Evolutionary conservation across 2,113 vertebrate species (phyloP).

Genomic region (Oxyura jamaicensis): DNA sequence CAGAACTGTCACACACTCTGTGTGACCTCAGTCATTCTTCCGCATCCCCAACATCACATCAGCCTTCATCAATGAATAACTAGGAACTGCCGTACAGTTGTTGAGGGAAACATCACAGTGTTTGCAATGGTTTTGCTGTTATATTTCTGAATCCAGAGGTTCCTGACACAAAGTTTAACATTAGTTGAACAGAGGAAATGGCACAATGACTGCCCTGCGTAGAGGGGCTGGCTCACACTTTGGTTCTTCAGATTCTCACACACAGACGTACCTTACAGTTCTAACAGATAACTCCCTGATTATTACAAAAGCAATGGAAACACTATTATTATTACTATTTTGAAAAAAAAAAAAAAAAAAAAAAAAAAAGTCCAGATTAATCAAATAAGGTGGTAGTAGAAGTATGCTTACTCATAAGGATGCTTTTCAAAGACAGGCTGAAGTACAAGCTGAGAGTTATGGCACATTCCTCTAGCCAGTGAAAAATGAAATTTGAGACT

Average conservation of each 20-base stretch:
- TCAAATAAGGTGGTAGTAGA: neutral
- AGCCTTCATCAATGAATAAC: neutral
- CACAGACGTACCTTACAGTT: rapidly evolving
- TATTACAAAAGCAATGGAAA: neutral
- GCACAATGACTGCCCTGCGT: neutral
- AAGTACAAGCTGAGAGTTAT: neutral
- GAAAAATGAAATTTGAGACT: neutral
- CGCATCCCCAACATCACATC: neutral
- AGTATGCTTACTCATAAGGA: neutral
- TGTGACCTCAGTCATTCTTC: neutral
- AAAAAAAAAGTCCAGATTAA: neutral
- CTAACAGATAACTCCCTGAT: neutral
- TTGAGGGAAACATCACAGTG: neutral
- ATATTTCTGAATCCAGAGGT: neutral
- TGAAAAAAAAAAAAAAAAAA: neutral
- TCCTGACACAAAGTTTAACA: neutral
- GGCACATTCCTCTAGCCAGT: neutral
- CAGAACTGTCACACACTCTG: neutral
- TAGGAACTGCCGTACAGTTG: neutral
- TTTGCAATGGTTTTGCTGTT: neutral
- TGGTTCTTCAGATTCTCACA: neutral
- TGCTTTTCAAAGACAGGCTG: neutral
- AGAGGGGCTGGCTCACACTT: neutral
- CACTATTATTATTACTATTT: neutral
- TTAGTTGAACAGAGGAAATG: neutral